Conservation (phyloP, 2,113 vertebrate species). For the Anthoscopus minutus region DNA sequence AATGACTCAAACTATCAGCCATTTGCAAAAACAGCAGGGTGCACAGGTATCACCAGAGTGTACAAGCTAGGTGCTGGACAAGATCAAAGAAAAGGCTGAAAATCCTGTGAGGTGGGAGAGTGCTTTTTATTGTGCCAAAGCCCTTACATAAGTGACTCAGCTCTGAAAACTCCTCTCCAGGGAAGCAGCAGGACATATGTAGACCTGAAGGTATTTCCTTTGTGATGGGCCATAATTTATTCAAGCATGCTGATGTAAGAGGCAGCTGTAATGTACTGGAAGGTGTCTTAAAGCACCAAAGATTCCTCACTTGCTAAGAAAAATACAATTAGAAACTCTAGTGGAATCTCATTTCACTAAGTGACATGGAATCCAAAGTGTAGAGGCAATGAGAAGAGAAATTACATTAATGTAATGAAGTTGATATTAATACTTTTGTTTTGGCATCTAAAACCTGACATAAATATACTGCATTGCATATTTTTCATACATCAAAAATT, state of each 20-base stretch:
- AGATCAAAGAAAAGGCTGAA: not conserved
- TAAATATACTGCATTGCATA: not conserved
- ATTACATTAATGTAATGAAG: not conserved
- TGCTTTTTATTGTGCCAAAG: not conserved
- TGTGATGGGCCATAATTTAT: not conserved
- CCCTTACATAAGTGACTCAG: not conserved
- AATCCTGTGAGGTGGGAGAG: not conserved
- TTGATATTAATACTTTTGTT: not conserved
- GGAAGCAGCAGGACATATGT: not conserved
- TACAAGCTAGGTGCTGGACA: not conserved
- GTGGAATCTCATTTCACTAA: not conserved
- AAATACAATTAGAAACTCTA: not conserved
- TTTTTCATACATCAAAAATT: not conserved
- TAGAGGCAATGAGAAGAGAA: not conserved
- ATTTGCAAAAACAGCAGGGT: not conserved
- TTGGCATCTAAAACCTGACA: not conserved
- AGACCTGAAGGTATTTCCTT: not conserved
- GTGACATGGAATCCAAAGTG: not conserved
- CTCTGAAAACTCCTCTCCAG: not conserved
- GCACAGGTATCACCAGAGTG: not conserved
- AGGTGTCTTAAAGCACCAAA: not conserved
- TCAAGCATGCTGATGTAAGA: not conserved
- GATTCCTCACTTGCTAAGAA: not conserved
- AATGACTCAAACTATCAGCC: not conserved
- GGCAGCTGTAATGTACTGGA: not conserved